Conservation (phyloP, 2,797 vertebrate species). For the Tiaroga cobitis region DNA sequence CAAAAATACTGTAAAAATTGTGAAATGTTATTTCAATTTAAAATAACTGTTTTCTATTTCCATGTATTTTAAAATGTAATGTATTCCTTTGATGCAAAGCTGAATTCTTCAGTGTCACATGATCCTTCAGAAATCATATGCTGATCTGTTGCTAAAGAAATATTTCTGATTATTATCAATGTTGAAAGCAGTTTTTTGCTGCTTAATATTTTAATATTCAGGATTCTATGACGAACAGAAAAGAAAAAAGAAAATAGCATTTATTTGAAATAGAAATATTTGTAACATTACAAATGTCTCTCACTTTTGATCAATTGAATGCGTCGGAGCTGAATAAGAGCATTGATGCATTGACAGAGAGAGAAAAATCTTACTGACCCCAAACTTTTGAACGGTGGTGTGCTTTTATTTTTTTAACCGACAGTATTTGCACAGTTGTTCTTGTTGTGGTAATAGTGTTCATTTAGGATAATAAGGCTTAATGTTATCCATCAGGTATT, state of each 20-base stretch:
- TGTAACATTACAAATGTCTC: neutral
- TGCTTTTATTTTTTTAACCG: neutral
- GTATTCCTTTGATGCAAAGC: neutral
- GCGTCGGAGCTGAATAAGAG: neutral
- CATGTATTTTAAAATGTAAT: neutral
- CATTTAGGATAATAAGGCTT: neutral
- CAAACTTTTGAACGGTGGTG: neutral
- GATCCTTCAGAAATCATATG: neutral
- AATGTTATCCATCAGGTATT: conserved; percentile 16
- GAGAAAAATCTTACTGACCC: neutral
- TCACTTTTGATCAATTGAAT: neutral
- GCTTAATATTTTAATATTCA: no score
- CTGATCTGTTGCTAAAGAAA: neutral
- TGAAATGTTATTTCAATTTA: no score
- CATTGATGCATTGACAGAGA: neutral
- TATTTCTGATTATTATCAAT: neutral
- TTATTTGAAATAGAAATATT: neutral
- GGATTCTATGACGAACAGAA: no score
- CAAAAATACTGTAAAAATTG: neutral
- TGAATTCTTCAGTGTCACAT: neutral
- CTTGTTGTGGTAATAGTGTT: neutral
- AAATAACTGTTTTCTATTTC: neutral
- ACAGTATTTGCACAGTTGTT: neutral
- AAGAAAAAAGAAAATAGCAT: no score
- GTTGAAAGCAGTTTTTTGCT: neutral